A percentile compares a stretch with the other conserved stretches of the same genome.
Conservation (phyloP, 2,113 vertebrate species). For the Spermophilus dauricus region DNA sequence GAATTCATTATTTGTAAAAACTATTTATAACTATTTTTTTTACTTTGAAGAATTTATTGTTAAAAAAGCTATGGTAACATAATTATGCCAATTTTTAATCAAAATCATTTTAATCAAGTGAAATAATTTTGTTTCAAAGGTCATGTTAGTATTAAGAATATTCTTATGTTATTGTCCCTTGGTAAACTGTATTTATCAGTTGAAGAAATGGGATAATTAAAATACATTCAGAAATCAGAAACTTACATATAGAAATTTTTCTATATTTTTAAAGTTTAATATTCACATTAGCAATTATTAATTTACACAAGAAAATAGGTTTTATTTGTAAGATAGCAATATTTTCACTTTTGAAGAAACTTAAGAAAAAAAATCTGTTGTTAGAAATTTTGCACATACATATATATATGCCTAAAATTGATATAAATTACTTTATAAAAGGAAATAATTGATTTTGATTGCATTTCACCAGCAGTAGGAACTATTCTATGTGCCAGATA, state of each 20-base stretch:
- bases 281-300: constrained; percentile 34
- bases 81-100: neutral
- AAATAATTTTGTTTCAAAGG: neutral
- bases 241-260: neutral
- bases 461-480: neutral
- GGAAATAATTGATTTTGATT: neutral
- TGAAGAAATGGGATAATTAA: neutral
- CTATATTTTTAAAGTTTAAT: constrained; percentile 10
- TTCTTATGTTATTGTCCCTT: neutral
- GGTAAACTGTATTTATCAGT: neutral
- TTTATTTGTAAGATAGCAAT: constrained; percentile 50
- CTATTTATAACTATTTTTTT: neutral
- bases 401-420: constrained; percentile 10
- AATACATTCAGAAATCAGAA: constrained; percentile 13
- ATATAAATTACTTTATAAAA: constrained; percentile 31
- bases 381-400: neutral
- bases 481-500: neutral
- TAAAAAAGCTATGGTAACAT: neutral
- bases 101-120: constrained; percentile 44
- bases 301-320: neutral
- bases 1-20: neutral
- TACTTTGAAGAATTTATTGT: neutral
- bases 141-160: neutral
- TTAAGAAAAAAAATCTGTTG: constrained; percentile 21
- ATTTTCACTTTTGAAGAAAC: neutral